phyloP scores from a whole-genome alignment of 2,888 invertebrate genomes.

The Antheraea assamensis region DNA sequence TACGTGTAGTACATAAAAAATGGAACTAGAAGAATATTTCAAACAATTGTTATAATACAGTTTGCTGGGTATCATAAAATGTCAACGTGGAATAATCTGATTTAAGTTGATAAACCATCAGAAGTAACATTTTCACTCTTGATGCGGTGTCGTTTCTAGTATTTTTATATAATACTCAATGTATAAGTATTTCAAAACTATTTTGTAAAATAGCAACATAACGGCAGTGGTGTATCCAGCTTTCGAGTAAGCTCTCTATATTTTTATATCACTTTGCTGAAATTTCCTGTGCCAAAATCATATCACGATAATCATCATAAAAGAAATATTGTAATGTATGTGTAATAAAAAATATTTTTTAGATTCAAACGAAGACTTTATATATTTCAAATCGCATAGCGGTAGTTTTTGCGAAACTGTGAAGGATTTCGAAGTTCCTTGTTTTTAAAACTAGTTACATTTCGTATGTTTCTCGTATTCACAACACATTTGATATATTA shows the following conservation, averaged over 20 bases:
- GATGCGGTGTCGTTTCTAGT: neutral
- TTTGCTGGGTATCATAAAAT: neutral
- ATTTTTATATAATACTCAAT: neutral
- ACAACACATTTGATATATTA: conserved; percentile 76
- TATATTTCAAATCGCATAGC: conserved; percentile 39
- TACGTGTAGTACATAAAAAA: neutral
- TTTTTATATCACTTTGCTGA: conserved; percentile 43
- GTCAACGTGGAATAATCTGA: neutral
- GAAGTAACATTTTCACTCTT: neutral
- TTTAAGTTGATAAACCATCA: neutral
- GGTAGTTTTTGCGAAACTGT: conserved; percentile 45
- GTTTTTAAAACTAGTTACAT: conserved; percentile 50
- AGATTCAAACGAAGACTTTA: conserved; percentile 28
- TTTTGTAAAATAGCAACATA: conserved; percentile 12
- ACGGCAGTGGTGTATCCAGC: conserved; percentile 1
- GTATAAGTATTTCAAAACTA: conserved; percentile 13
- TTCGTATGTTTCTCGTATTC: conserved; percentile 62
- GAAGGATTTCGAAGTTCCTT: conserved; percentile 69
- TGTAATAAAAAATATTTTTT: conserved; percentile 38
- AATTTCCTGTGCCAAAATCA: conserved; percentile 71
- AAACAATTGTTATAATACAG: neutral
- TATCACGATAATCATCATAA: conserved; percentile 64
- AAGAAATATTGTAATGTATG: conserved; percentile 48
- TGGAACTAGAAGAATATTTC: no score
- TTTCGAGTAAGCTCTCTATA: conserved; percentile 51